These are phyloP conservation scores for Tipula vernalis DNA, from an alignment of 2,888 invertebrate species.

Conservation along the genomic window DNA sequence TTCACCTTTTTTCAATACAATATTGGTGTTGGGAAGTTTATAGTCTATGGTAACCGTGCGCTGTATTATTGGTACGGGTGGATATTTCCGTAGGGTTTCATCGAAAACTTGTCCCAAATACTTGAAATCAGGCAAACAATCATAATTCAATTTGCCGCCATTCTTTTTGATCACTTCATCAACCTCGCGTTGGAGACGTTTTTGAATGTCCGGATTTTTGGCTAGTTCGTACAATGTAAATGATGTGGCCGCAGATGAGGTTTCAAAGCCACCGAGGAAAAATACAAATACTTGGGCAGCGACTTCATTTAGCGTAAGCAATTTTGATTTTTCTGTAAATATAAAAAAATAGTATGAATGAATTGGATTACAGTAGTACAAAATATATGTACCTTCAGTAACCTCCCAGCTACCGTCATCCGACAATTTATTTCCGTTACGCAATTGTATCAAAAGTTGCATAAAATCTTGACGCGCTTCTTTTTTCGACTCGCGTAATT, in stretches of 20 bases:
- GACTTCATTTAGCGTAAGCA: not conserved
- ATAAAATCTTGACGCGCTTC: not conserved
- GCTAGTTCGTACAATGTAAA: not conserved
- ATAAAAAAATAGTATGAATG: not conserved
- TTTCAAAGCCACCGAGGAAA: not conserved
- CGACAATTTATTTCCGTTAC: not conserved
- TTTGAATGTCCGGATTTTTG: not conserved
- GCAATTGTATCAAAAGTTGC: not conserved
- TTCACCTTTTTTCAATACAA: not conserved
- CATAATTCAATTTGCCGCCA: not conserved
- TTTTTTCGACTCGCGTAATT: not conserved
- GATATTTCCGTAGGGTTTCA: not conserved
- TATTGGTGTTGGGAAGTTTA: not conserved
- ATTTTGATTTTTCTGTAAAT: not conserved
- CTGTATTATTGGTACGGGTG: not conserved
- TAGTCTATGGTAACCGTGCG: not conserved
- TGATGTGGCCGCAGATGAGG: not conserved
- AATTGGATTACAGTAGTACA: not conserved
- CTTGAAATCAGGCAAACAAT: not conserved
- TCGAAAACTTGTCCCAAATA: not conserved
- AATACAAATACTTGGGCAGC: not conserved
- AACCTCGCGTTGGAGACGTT: not conserved
- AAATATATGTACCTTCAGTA: not conserved
- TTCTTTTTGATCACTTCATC: not conserved
- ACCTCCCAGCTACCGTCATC: not conserved